Conservation (phyloP, 2,888 invertebrate species). For the Ctena decussata region DNA sequence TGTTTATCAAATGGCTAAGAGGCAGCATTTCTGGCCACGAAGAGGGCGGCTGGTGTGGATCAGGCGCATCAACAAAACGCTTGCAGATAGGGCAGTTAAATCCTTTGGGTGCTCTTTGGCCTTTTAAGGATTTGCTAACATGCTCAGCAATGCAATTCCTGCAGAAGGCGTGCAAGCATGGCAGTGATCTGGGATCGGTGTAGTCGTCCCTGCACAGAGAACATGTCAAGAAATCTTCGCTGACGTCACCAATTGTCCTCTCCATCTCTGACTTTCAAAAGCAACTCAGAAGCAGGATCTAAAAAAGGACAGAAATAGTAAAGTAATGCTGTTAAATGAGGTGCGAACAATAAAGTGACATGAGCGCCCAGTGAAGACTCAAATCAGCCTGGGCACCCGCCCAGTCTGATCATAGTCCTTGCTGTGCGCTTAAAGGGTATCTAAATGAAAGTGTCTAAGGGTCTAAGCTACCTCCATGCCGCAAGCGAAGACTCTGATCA, state of each 20-base stretch:
- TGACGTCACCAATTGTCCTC: slow-evolving; percentile 35
- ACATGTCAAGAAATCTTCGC: slow-evolving; percentile 67
- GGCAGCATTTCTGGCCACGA: slow-evolving; percentile 67
- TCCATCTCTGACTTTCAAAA: too few relatives aligned
- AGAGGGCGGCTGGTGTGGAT: slow-evolving; percentile 55
- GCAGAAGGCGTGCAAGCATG: slow-evolving; percentile 74
- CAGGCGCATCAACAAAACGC: slow-evolving; percentile 63
- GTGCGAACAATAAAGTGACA: too few relatives aligned
- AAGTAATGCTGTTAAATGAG: too few relatives aligned
- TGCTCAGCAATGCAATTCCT: slow-evolving; percentile 69
- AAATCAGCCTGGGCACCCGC: too few relatives aligned
- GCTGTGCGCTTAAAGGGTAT: too few relatives aligned
- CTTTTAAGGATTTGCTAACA: slow-evolving; percentile 61
- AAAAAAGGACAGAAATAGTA: too few relatives aligned
- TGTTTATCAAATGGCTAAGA: slow-evolving; percentile 66
- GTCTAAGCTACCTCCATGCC: too few relatives aligned
- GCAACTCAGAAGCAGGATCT: too few relatives aligned
- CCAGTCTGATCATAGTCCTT: too few relatives aligned
- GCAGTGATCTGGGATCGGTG: slow-evolving; percentile 63
- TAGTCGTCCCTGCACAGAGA: slow-evolving; percentile 68
- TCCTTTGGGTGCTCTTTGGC: slow-evolving; percentile 59
- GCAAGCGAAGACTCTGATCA: too few relatives aligned
- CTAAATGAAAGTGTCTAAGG: too few relatives aligned
- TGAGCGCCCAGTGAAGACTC: too few relatives aligned
- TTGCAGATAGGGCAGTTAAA: slow-evolving; percentile 72